Base-by-base conservation (phyloP, 2,113 vertebrate species). In the Burhinus bistriatus region DNA sequence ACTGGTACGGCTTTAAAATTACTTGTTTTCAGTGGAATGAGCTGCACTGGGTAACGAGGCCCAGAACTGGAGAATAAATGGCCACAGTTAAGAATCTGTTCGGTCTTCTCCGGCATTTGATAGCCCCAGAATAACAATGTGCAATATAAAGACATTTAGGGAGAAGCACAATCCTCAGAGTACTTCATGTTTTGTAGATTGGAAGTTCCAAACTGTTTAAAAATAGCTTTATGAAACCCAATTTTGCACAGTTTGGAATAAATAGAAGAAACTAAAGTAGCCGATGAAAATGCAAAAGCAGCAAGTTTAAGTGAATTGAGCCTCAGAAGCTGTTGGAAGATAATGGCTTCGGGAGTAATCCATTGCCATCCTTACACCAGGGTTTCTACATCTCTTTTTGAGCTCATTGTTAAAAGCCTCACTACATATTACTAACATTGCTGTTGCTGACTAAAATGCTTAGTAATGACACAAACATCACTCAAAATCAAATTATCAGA, bases 401-500 rank as follows among this genome's bases (percentile, higher is more conserved):
- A 97, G 93, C 45, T 95, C 83, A 66, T 68, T 94, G 97, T 94
- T 97, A 96, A 97, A 97, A 96, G 89, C 90, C 92, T 95, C 65
- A 78, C 93, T 91, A 95, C 93, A 66, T 87, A 92, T 92, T 93
- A 49, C 68, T 87, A 95, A 96, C 62, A 62, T 90, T 97, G 94
- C 93, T 97, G 97, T 97, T 94, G 97, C 98, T 96, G 98, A 98
- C 98, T 98, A 95, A 98, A 98, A 98, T 98, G 96, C 98, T 98
- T 98, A 96, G 98, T 97, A 98, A 98, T 97, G 98, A 98, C 98
- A 98, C 96, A 98, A 98, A 98, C 98, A 98, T 99, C 98, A 98
- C 97, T 99, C 98, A 98, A 98, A 98, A 98, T 98, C 98, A 98
- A 99, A 99, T 98, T 98, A 98, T 98, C 98, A 98, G 97, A 98